These are phyloP conservation scores for Epiblema foenella DNA, from an alignment of 2,888 invertebrate genomes.

Conservation along the genomic window DNA sequence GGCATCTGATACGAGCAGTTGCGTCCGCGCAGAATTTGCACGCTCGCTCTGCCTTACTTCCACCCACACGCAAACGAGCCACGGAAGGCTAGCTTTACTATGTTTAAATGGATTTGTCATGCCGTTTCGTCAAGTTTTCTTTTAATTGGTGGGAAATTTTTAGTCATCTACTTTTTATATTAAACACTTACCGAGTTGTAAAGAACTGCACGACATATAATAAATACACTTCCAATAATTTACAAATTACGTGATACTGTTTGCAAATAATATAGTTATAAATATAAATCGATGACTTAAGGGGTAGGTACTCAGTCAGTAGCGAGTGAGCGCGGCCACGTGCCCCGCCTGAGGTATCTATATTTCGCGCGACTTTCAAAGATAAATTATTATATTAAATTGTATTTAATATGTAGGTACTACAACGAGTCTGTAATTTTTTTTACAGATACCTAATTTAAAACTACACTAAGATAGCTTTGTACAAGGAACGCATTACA, in stretches of 20 bases:
- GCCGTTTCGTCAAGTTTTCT: not conserved
- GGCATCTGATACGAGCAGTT: conserved; percentile 19
- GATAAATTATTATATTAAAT: too few relatives aligned
- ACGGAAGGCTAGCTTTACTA: conserved; percentile 1
- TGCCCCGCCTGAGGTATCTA: too few relatives aligned
- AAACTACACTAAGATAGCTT: not conserved
- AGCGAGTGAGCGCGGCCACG: not conserved
- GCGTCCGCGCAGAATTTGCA: conserved; percentile 29
- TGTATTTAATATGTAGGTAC: too few relatives aligned
- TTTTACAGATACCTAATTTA: too few relatives aligned
- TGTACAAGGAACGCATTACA: conserved; percentile 4
- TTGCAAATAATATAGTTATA: not conserved
- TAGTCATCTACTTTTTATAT: too few relatives aligned
- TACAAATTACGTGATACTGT: not conserved
- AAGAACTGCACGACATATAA: not conserved
- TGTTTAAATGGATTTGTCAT: not conserved
- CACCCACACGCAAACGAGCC: conserved; percentile 30
- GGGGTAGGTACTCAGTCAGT: not conserved
- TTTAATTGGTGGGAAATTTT: not conserved
- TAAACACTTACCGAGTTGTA: not conserved
- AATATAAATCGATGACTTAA: not conserved
- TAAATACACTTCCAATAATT: not conserved
- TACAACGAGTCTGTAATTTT: too few relatives aligned
- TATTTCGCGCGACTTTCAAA: too few relatives aligned
- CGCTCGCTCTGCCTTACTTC: conserved; percentile 23